Conservation (phyloP, 2,888 invertebrate genomes). For the Anaspis maculata region DNA sequence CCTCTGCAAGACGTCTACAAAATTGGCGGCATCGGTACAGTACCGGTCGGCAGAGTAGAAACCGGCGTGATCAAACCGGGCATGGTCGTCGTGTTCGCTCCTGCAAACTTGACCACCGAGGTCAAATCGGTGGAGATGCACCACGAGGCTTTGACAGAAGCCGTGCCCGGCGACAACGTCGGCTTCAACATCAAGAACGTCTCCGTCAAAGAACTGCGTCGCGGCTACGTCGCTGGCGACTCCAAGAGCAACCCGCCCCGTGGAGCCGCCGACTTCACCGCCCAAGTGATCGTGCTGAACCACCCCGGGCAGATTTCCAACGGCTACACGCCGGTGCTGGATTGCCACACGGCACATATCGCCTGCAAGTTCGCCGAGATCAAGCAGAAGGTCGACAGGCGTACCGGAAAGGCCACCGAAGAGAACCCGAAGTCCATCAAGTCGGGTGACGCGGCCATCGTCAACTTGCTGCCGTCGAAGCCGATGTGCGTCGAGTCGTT, state of each 20-base stretch:
- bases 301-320: slow-evolving; percentile 99
- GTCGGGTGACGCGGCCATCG: slow-evolving; percentile 95
- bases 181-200: slow-evolving; percentile 99
- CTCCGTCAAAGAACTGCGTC: slow-evolving; percentile 97
- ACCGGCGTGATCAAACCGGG: slow-evolving; percentile 96
- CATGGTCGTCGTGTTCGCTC: slow-evolving; percentile 95
- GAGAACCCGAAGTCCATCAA: slow-evolving; percentile 92
- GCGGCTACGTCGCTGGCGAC: slow-evolving; percentile 98
- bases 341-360: slow-evolving; percentile 99
- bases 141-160: slow-evolving; percentile 94
- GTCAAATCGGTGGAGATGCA: slow-evolving; percentile 99
- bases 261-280: slow-evolving; percentile 88
- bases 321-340: slow-evolving; percentile 98
- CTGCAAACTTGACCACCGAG: slow-evolving; percentile 95
- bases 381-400: slow-evolving; percentile 97
- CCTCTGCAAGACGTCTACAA: slow-evolving; percentile 99
- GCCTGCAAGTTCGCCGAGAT: slow-evolving; percentile 99
- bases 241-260: slow-evolving; percentile 94
- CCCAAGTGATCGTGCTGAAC: slow-evolving; percentile 98
- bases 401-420: slow-evolving; percentile 93
- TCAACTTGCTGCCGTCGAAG: slow-evolving; percentile 90
- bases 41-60: slow-evolving; percentile 99
- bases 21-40: slow-evolving; percentile 99
- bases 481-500: slow-evolving; percentile 99
- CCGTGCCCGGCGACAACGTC: slow-evolving; percentile 98